Conservation (phyloP, 1,140 invertebrate genomes). For the Antheraea mylitta region DNA sequence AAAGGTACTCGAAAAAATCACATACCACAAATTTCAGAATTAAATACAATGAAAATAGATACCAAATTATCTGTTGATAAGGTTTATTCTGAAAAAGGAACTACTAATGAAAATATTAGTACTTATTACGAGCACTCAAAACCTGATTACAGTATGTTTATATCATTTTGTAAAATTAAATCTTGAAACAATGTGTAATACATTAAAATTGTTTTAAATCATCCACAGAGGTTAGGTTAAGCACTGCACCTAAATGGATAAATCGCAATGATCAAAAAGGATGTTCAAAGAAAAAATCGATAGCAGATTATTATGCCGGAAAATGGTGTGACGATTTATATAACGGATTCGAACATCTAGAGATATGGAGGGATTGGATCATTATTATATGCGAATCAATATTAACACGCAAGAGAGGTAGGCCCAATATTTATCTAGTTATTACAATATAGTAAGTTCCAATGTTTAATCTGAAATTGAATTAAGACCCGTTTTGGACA, state of each 20-base stretch:
- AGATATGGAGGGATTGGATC: slow-evolving; percentile 55
- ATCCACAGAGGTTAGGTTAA: slow-evolving; percentile 20
- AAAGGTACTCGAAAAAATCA: neutral
- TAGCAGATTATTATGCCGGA: neutral
- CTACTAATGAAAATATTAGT: neutral
- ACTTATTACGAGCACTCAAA: slow-evolving; percentile 8
- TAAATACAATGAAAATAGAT: neutral
- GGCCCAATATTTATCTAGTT: neutral
- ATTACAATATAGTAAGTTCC: no score
- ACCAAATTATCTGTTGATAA: neutral
- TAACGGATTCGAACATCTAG: slow-evolving; percentile 43
- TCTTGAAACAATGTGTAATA: neutral
- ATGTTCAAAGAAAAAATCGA: neutral
- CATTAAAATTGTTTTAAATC: neutral
- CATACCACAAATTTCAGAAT: neutral
- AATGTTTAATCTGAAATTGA: no score
- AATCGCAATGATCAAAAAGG: neutral
- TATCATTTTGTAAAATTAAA: slow-evolving; percentile 16
- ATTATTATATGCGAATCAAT: slow-evolving; percentile 32
- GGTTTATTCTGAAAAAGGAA: neutral
- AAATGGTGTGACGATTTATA: slow-evolving; percentile 52
- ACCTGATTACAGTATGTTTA: slow-evolving; percentile 30
- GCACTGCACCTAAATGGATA: slow-evolving; percentile 29
- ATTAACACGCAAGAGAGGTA: neutral
- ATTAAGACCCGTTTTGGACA: no score